Evolutionary conservation across 2,113 vertebrate species (phyloP).

Genomic region (Pitta sordida): DNA sequence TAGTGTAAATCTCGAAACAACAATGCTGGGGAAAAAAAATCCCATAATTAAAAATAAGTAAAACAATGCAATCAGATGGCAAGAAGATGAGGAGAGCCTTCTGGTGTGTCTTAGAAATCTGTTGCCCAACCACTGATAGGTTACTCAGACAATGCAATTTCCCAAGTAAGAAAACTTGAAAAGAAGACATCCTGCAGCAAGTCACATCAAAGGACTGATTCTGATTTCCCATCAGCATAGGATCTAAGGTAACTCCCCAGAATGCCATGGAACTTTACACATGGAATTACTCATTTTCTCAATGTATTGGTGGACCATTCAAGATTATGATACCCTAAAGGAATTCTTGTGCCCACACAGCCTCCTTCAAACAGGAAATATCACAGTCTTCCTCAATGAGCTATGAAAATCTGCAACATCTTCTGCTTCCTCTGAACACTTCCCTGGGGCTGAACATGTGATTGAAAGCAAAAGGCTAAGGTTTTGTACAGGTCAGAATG

Average conservation of each 20-base stretch:
- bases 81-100: neutral
- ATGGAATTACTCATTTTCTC: neutral
- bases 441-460: neutral
- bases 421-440: neutral
- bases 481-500: neutral
- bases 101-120: neutral
- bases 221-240: neutral
- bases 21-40: neutral
- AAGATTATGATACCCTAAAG: neutral
- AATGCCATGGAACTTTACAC: accelerated
- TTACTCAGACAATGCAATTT: neutral
- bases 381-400: neutral
- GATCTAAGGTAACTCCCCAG: neutral
- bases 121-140: neutral
- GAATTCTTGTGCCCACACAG: neutral
- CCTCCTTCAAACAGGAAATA: neutral
- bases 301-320: neutral
- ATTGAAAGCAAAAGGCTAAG: neutral
- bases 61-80: neutral
- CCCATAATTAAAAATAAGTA: neutral
- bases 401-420: neutral
- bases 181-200: neutral
- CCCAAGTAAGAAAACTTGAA: neutral
- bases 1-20: neutral
- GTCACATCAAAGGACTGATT: neutral